These are phyloP conservation scores for Hymenopus coronatus DNA, from an alignment of 2,888 invertebrate genomes.

Conservation along the genomic window DNA sequence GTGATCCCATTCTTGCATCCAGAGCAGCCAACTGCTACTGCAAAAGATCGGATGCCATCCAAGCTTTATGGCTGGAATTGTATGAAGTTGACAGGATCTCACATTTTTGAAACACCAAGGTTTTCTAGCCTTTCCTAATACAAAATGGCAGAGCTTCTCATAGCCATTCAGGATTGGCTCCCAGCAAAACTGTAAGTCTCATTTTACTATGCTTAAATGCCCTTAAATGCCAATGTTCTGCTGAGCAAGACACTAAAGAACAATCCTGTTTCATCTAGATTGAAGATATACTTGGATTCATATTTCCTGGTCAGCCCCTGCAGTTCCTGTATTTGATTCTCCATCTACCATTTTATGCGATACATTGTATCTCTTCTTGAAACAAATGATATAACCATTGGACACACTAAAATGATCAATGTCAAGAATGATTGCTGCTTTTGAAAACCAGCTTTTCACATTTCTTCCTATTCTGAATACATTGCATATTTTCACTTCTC, in stretches of 20 bases:
- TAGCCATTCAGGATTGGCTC: too few species aligned
- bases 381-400: too few species aligned
- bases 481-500: too few species aligned
- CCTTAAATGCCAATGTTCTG: not conserved
- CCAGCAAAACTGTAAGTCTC: too few species aligned
- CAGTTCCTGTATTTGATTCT: not conserved
- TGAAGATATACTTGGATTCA: not conserved
- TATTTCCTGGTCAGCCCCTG: not conserved
- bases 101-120: not conserved
- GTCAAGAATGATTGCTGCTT: too few species aligned
- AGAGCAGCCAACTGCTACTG: too few species aligned
- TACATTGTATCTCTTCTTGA: too few species aligned
- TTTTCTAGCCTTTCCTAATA: not conserved
- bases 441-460: too few species aligned
- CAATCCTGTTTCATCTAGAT: not conserved
- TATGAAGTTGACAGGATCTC: not conserved
- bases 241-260: not conserved
- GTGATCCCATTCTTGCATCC: too few species aligned
- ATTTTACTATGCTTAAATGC: not conserved
- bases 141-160: not conserved
- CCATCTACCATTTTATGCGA: too few species aligned
- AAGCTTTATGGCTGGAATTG: not conserved
- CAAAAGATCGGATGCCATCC: not conserved
- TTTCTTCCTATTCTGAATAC: too few species aligned
- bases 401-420: too few species aligned